Percentiles rank a stretch among this genome's conserved stretches.
phyloP scores from a whole-genome alignment of 2,888 invertebrate genomes.

The Hetaerina titia region DNA sequence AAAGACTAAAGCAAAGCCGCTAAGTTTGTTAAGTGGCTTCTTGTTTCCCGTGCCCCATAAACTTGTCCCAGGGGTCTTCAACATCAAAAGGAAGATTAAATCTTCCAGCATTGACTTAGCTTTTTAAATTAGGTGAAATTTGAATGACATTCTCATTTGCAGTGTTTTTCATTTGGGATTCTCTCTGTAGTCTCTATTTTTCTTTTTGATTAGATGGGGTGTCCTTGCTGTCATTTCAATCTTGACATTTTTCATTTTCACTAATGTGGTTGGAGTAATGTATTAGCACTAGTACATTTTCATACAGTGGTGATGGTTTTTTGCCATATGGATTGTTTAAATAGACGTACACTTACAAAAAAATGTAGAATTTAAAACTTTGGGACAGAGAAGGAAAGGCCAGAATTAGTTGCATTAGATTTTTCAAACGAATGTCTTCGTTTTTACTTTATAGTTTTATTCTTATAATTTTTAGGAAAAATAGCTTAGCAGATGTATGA shows the following conservation, averaged over 20 bases:
- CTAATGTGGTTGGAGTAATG: not conserved
- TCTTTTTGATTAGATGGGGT: not conserved
- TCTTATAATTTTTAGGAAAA: too few species aligned
- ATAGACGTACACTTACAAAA: not conserved
- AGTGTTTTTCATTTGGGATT: not conserved
- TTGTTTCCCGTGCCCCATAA: not conserved
- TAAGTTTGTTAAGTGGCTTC: slow-evolving; percentile 51
- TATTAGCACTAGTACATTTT: not conserved
- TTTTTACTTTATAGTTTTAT: too few species aligned
- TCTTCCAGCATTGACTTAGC: not conserved
- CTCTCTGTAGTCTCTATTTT: not conserved
- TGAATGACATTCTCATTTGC: not conserved
- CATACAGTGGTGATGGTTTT: not conserved
- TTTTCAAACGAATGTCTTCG: too few species aligned
- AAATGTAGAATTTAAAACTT: too few species aligned
- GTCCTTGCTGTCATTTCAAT: not conserved
- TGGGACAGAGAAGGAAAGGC: too few species aligned
- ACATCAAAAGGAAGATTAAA: not conserved
- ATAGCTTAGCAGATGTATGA: too few species aligned
- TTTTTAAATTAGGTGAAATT: not conserved
- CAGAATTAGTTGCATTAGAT: too few species aligned
- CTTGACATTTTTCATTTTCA: not conserved
- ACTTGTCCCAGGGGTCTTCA: slow-evolving; percentile 57
- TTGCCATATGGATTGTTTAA: not conserved
- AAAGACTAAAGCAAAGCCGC: slow-evolving; percentile 17